phyloP scores from a whole-genome alignment of 1,140 invertebrate species.

The Trichogramma pretiosum region DNA sequence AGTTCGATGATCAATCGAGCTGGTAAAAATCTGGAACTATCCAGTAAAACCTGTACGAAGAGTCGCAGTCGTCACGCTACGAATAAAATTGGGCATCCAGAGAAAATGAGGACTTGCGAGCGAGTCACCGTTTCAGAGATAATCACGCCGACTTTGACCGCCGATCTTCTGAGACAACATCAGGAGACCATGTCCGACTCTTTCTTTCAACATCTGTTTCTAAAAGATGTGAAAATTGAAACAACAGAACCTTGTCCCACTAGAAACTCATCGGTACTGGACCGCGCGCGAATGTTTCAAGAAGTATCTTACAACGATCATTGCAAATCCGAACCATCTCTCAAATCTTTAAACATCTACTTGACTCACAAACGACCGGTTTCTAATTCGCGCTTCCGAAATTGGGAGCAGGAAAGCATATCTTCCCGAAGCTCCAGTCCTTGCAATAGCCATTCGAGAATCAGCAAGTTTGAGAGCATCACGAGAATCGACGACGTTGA shows the following conservation, averaged over 20 bases:
- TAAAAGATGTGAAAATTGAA: conserved; percentile 42
- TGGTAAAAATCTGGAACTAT: neutral
- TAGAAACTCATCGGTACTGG: conserved; percentile 49
- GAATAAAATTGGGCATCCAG: conserved; percentile 22
- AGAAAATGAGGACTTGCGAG: neutral
- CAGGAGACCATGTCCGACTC: conserved; percentile 51
- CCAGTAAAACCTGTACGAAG: conserved; percentile 24
- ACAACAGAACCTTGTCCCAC: conserved; percentile 31
- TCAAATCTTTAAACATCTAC: conserved; percentile 53
- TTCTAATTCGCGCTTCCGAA: conserved; percentile 60
- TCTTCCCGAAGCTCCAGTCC: conserved; percentile 43
- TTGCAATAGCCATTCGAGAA: conserved; percentile 28
- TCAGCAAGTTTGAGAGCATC: conserved; percentile 39
- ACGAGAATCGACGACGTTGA: conserved; percentile 31
- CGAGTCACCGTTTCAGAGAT: conserved; percentile 8
- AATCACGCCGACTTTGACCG: conserved; percentile 24
- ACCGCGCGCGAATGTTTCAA: conserved; percentile 57
- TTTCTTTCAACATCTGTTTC: conserved; percentile 64
- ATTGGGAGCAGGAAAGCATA: conserved; percentile 51
- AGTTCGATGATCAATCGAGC: conserved; percentile 7
- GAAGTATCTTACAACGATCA: conserved; percentile 35
- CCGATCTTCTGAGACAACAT: conserved; percentile 47
- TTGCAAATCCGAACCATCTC: conserved; percentile 47
- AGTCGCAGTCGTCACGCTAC: conserved; percentile 18
- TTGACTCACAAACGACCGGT: conserved; percentile 61